These are phyloP conservation scores for Spongilla lacustris DNA, from an alignment of 37 sponge, comb jelly and placozoan genomes.

Conservation along the genomic window DNA sequence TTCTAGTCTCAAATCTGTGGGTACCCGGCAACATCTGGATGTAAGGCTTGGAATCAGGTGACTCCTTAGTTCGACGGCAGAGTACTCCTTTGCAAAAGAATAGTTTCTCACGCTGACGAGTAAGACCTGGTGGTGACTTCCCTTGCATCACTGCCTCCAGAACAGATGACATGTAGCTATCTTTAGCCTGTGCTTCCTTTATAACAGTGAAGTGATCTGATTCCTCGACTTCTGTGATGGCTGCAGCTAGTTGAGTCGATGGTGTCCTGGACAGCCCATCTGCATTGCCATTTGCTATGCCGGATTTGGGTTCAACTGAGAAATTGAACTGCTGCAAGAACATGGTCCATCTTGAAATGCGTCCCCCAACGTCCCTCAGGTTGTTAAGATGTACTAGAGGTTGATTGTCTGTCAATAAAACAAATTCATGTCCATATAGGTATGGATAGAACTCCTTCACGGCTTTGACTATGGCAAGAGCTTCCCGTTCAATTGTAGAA, in stretches of 20 bases:
- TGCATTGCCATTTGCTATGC: slow-evolving; percentile 9
- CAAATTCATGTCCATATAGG: too few relatives aligned
- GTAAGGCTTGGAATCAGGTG: not conserved
- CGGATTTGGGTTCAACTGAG: slow-evolving; percentile 8
- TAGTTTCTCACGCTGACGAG: not conserved
- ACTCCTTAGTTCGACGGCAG: not conserved
- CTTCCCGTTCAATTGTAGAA: slow-evolving; percentile 41
- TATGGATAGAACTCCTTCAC: slow-evolving; percentile 42
- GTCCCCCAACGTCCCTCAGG: slow-evolving; percentile 12
- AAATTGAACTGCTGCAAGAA: not conserved
- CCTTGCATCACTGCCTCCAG: too few relatives aligned
- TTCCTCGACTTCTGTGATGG: not conserved
- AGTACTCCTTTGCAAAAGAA: not conserved
- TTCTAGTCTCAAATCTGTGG: not conserved
- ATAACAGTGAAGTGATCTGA: not conserved
- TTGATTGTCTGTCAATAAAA: slow-evolving; percentile 14
- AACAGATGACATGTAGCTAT: not conserved
- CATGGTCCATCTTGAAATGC: slow-evolving; percentile 8
- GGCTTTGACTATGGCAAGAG: slow-evolving; percentile 28
- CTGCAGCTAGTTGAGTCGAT: not conserved
- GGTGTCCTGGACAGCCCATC: slow-evolving; percentile 9
- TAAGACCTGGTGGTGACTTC: slow-evolving; percentile 3
- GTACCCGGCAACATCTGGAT: slow-evolving; percentile 18
- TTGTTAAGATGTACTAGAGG: slow-evolving; percentile 25
- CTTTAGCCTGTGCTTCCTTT: not conserved